Evolutionary conservation across 2,113 vertebrate species (phyloP).

Genomic region (Halichoerus grypus): DNA sequence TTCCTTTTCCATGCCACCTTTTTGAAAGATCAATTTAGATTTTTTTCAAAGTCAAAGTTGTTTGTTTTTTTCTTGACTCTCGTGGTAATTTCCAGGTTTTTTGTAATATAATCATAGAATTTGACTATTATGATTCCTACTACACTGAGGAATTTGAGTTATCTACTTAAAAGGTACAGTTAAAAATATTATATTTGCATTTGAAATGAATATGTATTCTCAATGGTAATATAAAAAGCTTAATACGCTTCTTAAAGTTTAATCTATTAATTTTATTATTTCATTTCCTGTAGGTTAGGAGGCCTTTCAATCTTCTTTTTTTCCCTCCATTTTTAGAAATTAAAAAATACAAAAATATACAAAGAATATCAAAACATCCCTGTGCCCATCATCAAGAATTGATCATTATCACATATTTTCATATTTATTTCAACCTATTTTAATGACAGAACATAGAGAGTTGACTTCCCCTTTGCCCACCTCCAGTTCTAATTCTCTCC

Average conservation of each 20-base stretch:
- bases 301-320: background rate
- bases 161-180: background rate
- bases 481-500: background rate
- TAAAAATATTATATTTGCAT: background rate
- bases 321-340: background rate
- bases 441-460: background rate
- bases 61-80: background rate
- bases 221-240: background rate
- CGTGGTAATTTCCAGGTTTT: background rate
- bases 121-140: background rate
- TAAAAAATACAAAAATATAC: background rate
- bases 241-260: background rate
- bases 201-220: background rate
- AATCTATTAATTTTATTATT: background rate
- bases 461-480: background rate
- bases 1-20: background rate
- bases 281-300: background rate
- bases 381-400: background rate
- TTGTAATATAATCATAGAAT: background rate
- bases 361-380: background rate
- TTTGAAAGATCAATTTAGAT: background rate
- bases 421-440: background rate
- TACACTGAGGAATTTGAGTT: background rate
- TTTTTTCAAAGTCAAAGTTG: background rate
- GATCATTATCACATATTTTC: background rate